Base-by-base conservation (phyloP, 2,113 vertebrate genomes). In the Cyphotilapia sp. region DNA sequence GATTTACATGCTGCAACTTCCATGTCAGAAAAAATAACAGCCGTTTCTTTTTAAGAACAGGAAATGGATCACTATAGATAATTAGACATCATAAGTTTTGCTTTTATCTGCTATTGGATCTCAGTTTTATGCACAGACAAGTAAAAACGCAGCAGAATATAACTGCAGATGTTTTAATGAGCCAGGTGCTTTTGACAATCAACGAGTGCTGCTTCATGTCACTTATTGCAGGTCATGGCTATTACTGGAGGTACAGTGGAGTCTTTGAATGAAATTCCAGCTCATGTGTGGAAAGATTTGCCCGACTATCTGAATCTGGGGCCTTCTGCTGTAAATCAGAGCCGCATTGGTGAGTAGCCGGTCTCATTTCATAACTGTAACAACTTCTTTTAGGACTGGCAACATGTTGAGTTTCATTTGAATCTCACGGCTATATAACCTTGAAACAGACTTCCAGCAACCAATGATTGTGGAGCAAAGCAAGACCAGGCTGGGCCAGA, bases 221-320 rank as follows among this genome's bases (percentile, higher is more conserved):
- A 54, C 27, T 22, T 12, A 11, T 80, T 42, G 29, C 2, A 94
- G 89, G 88, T 85, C 84, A 96, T 96, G 95, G 95, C 92, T 8
- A 87, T 89, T 54, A 86, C 69, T 31, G 92, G 89, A 47, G 94
- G 89, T 49, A 42, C 61, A 3, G 87, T 90, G 85, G 95, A 96
- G 88, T 92, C 82, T 78, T 83, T 96, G 31, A 94, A 95, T 63
- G 93, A 92, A 54, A 87, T 96, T 45, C 96, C 95, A 35, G 90
- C 90, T 80, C 95, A 94, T 38, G 87, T 96, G 82, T 96, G 94
- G 95, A 95, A 63, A 40, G 93, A 92, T 69, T 91, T 96, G 63
- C 95, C 96, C 2, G 90, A 95, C 31, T 87, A 87, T 88, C 89
- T 97, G 90, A 94, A 71, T 53, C 93, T 97, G 5, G 59, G 88